A percentile compares a stretch with the other conserved stretches of the same genome.
Conservation (phyloP, 2,113 vertebrate genomes). For the Chaenocephalus aceratus region DNA sequence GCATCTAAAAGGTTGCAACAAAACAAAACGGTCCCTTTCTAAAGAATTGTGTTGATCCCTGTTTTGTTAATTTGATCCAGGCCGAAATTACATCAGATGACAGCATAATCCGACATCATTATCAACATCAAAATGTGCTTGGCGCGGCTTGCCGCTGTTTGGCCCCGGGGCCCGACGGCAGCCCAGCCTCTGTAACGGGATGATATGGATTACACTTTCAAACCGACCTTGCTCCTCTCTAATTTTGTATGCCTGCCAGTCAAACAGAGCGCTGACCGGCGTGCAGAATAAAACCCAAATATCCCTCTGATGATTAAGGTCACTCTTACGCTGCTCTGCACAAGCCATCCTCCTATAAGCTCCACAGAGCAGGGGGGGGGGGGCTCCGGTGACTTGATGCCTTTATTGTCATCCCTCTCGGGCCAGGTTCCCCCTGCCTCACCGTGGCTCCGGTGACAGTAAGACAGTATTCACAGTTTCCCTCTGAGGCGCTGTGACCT, state of each 20-base stretch:
- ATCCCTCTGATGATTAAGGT: constrained; percentile 83
- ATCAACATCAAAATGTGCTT: constrained; percentile 59
- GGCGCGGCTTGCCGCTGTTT: constrained; percentile 33
- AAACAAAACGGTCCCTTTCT: constrained; percentile 22
- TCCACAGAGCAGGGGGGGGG: constrained; percentile 15
- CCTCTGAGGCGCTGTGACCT: constrained; percentile 66
- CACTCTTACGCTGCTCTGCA: constrained; percentile 71
- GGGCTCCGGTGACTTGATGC: constrained; percentile 29
- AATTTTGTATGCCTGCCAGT: constrained; percentile 73
- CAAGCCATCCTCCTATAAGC: constrained; percentile 64
- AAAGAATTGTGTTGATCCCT: constrained; percentile 64
- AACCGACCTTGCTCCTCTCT: constrained; percentile 71
- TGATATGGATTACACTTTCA: constrained; percentile 80
- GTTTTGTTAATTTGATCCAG: constrained; percentile 71
- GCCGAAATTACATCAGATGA: constrained; percentile 75
- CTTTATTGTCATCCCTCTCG: constrained; percentile 26
- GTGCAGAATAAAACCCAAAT: constrained; percentile 77
- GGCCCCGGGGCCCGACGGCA: constrained; percentile 52
- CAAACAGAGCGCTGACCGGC: constrained; percentile 59
- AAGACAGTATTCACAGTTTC: constrained; percentile 51
- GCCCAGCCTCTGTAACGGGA: constrained; percentile 67
- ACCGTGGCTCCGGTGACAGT: neutral
- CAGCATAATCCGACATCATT: constrained; percentile 76
- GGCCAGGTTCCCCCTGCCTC: constrained; percentile 26
- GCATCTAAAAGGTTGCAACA: constrained; percentile 47